These are phyloP conservation scores for Brachionus asplanchnoidis DNA, from an alignment of 1,140 invertebrate species.

Conservation along the genomic window DNA sequence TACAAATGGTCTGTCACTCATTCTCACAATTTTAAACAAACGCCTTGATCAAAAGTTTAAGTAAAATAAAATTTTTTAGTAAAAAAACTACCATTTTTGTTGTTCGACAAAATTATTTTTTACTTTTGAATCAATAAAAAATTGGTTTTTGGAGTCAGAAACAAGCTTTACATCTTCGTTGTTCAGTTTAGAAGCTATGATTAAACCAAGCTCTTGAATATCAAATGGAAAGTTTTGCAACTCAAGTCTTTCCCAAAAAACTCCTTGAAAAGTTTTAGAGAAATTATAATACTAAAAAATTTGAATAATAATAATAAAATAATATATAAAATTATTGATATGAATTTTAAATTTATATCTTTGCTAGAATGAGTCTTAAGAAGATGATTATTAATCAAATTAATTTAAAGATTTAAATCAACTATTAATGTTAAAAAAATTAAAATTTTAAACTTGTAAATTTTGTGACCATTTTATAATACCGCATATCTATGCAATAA, in stretches of 20 bases:
- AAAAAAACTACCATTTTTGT: slow-evolving; percentile 22
- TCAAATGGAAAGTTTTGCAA: slow-evolving; percentile 38
- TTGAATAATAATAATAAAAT: no score
- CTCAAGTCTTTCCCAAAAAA: slow-evolving; percentile 35
- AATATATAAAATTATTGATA: no score
- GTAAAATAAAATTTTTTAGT: neutral
- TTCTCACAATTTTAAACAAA: slow-evolving; percentile 4
- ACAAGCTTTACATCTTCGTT: neutral
- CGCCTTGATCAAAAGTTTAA: neutral
- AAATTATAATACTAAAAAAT: no score
- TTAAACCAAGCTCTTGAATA: slow-evolving; percentile 23
- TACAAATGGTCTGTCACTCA: neutral
- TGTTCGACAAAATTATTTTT: slow-evolving; percentile 11
- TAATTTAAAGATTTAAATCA: neutral
- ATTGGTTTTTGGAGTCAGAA: neutral
- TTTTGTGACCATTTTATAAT: no score
- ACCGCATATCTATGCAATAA: no score
- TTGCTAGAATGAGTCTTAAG: neutral
- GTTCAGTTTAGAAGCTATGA: neutral
- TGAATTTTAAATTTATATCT: neutral
- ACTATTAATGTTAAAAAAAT: no score
- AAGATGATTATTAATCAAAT: no score
- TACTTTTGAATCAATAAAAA: neutral
- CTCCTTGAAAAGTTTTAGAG: neutral
- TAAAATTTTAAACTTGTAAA: no score